Evolutionary conservation across 1,140 invertebrate species (phyloP).

Genomic region (Trichonephila inaurata): DNA sequence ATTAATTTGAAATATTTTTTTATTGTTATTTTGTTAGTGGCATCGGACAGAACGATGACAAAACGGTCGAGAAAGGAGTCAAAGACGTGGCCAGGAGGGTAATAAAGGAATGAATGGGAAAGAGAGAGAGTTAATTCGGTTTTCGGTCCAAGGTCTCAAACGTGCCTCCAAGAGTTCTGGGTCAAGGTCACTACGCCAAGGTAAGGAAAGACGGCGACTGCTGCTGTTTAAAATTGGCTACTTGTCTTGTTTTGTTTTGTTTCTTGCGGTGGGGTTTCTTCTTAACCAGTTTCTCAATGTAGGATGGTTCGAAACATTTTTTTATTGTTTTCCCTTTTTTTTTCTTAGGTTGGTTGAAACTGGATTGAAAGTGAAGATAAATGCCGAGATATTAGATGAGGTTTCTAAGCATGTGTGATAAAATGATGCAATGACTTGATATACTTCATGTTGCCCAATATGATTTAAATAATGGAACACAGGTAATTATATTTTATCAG

Average conservation of each 20-base stretch:
- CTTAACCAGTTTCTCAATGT: no score
- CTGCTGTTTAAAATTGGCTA: not conserved
- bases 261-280: not conserved
- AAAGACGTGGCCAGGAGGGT: not conserved
- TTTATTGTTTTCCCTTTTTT: no score
- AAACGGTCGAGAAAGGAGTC: conserved; percentile 20
- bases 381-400: not conserved
- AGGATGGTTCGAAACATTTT: no score
- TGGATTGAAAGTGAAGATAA: not conserved
- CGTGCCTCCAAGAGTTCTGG: conserved; percentile 51
- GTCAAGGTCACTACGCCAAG: conserved; percentile 61
- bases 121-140: conserved; percentile 63
- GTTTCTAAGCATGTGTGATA: not conserved
- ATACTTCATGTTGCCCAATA: not conserved
- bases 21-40: not conserved
- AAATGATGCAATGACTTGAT: not conserved
- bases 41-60: conserved; percentile 1
- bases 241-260: not conserved
- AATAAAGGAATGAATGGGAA: not conserved
- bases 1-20: not conserved
- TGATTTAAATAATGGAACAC: not conserved
- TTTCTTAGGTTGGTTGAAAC: not conserved
- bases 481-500: no score
- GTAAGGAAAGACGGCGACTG: not conserved
- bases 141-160: conserved; percentile 63